Percentiles rank a stretch among this genome's conserved stretches.
phyloP scores from a whole-genome alignment of 2,888 invertebrate species.

The Apocheima hispidaria region DNA sequence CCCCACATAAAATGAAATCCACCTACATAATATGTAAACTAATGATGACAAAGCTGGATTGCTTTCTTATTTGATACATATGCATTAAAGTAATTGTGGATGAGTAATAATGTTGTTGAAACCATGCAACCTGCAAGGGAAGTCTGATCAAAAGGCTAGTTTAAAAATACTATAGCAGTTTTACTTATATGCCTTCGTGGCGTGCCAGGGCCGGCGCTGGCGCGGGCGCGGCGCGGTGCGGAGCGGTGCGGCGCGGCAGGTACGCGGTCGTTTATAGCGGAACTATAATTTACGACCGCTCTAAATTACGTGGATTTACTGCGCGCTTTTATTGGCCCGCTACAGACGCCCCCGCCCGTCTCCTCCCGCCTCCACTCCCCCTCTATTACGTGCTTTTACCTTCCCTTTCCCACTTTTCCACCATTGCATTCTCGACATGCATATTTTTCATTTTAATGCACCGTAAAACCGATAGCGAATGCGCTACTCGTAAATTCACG shows the following conservation, averaged over 20 bases:
- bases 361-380: slow-evolving; percentile 59
- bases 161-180: slow-evolving; percentile 41
- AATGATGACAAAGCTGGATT: no score
- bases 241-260: slow-evolving; percentile 70
- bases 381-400: slow-evolving; percentile 46
- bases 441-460: slow-evolving; percentile 65
- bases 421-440: slow-evolving; percentile 63
- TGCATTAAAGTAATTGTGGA: no score
- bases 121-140: not conserved
- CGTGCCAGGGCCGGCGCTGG: slow-evolving; percentile 46
- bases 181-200: slow-evolving; percentile 42
- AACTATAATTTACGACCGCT: slow-evolving; percentile 84
- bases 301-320: slow-evolving; percentile 86
- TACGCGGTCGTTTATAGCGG: slow-evolving; percentile 81
- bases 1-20: no score
- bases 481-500: slow-evolving; percentile 45
- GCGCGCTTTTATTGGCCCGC: slow-evolving; percentile 84
- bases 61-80: no score
- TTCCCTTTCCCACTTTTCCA: slow-evolving; percentile 60
- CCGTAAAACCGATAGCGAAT: slow-evolving; percentile 63
- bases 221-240: slow-evolving; percentile 52
- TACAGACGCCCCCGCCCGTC: slow-evolving; percentile 67
- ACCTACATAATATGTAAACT: no score
- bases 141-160: slow-evolving; percentile 16
- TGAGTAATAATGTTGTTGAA: no score